Base-by-base conservation (phyloP, 2,113 vertebrate species). In the Chaetops frenatus region DNA sequence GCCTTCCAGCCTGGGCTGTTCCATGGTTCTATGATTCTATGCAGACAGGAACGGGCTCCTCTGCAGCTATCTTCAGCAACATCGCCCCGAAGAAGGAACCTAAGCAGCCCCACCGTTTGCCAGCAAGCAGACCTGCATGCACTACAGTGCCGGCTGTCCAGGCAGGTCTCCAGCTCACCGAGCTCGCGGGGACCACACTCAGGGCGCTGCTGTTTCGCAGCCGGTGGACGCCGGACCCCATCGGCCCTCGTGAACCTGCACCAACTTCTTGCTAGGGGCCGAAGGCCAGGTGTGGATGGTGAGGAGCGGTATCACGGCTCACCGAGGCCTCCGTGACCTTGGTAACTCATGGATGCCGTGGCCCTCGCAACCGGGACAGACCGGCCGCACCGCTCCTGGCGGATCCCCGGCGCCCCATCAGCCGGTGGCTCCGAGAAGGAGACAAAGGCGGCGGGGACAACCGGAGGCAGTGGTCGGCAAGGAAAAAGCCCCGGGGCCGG, bases 11-110 rank as follows among this genome's bases (percentile, higher is more conserved):
- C 61, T 5, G 47, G 36, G 18, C 42, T 51, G 16, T 11, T 35
- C 4, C 4, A 12, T 3, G 13, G n/a, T 2, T 58, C 48, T 23
- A 0, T 2, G 28, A 27, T 18, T 8, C 22, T 28, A 2, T 2
- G 31, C 21, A 47, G 29, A 12, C 10, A 66, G 19, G 22, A 23
- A 27, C 0, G 14, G n/a, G 29, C 33, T 70, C 28, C 29, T 3
- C 29, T 3, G 7, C 1, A 29, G 29, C 11, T 69, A 20, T 10
- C 27, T 33, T 28, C 36, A 35, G 31, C 40, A 77, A 10, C 21
- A 36, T 1, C 1, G 4, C 50, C 23, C 44, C 15, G 35, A 45
- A 13, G 42, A 35, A 51, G 40, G 29, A 27, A 29, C 14, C 64
- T 3, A 36, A 23, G 9, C 56, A 42, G 48, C 6, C 40, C 15